Evolutionary conservation across 2,113 vertebrate genomes (phyloP), one percentile per base, ranked within the genome.

Genomic region (Phaethornis superciliosus): DNA sequence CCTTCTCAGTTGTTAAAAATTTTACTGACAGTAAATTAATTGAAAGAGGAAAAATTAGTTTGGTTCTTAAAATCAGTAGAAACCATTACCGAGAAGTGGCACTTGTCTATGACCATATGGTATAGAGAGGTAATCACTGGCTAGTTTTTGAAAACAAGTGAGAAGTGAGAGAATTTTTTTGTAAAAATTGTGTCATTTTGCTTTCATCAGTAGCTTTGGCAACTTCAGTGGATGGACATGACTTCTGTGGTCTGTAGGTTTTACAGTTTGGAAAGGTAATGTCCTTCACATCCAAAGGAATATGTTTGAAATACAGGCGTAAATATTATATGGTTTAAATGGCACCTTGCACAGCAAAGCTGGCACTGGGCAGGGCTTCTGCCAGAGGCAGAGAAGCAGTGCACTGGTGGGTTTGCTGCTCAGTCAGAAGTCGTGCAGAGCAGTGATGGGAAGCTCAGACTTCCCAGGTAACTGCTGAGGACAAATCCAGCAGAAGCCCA

Each of bases 31-130:
- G n/a, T 56, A 81, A 63, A 58, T 52, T 49, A 65, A 56, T 52
- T 71, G 33, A 55, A 87, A 64, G 9, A 60, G 19, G 52, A 75
- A 14, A 7, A 22, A 51, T 5, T 77, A 13, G 32, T 27, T 46
- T 71, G 24, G 16, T 33, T 71, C 28, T 52, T 62, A 67, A 68
- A 81, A 63, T 56, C 9, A 56, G 35, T 62, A 67, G 52, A 76
- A 85, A 60, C 10, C 35, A n/a, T 15, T 19, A 54, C 62, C 52
- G 42, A 42, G 54, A 81, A 56, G 30, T 4, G 20, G 26, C 49
- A 7, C 37, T 52, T 44, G 27, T 5, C 20, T 42, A 9, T 23
- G 22, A 47, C 24, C 12, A 3, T 0, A 15, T 1, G 3, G 47
- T 16, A 13, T 12, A 6, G 35, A 65, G 15, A 56, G 51, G 18